phyloP scores from a whole-genome alignment of 2,888 invertebrate genomes.

The Cremastinae sp. region DNA sequence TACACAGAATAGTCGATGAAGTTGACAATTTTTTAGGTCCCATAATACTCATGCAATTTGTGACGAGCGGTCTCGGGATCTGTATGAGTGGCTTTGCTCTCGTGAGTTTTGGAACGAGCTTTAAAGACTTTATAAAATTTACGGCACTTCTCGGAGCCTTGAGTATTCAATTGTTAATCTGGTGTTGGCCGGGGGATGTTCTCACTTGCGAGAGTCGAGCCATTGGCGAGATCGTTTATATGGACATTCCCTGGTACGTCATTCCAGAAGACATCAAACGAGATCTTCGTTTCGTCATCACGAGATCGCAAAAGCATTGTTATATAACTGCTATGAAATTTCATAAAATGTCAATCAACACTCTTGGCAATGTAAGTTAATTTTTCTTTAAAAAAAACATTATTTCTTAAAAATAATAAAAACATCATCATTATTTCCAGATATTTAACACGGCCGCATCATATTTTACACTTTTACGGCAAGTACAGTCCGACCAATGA shows the following conservation, averaged over 20 bases:
- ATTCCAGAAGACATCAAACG: slow-evolving; percentile 45
- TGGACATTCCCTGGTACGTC: slow-evolving; percentile 62
- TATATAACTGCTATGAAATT: slow-evolving; percentile 58
- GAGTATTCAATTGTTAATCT: slow-evolving; percentile 56
- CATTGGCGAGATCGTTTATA: slow-evolving; percentile 54
- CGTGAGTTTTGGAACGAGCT: slow-evolving; percentile 21
- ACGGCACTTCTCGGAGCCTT: slow-evolving; percentile 56
- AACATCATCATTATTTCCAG: no score
- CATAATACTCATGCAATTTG: slow-evolving; percentile 64
- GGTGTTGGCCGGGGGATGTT: slow-evolving; percentile 65
- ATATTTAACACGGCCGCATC: no score
- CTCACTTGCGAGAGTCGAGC: slow-evolving; percentile 60
- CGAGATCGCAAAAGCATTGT: slow-evolving; percentile 58
- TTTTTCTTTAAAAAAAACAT: no score
- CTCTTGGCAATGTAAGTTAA: slow-evolving; percentile 59
- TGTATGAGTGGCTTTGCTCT: slow-evolving; percentile 65
- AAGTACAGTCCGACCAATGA: no score
- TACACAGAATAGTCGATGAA: slow-evolving; percentile 61
- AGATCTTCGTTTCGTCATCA: slow-evolving; percentile 58
- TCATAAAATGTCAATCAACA: slow-evolving; percentile 57
- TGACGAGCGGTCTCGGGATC: slow-evolving; percentile 63
- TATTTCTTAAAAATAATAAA: no score
- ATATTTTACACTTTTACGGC: no score
- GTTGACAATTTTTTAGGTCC: slow-evolving; percentile 61
- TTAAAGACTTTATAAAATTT: slow-evolving; percentile 56